Evolutionary conservation across 2,113 vertebrate species (phyloP).

Genomic region (Nematolebias whitei): DNA sequence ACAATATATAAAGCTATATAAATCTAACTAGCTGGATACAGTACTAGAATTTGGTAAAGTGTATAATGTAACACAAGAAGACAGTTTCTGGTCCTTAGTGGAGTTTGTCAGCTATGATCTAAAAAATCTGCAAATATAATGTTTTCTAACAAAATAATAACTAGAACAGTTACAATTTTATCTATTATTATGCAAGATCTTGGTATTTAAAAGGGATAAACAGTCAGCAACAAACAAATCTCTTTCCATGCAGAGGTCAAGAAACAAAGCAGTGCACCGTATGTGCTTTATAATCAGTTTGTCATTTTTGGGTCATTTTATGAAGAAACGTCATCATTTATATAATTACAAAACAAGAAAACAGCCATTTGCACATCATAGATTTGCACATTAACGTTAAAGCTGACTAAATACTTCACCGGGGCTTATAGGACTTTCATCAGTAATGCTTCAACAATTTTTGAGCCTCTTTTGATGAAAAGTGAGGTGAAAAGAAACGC

Average conservation of each 20-base stretch:
- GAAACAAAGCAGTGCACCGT: background rate
- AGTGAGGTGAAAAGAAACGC: background rate
- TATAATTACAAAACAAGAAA: background rate
- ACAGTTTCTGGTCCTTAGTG: too few species aligned
- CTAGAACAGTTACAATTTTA: background rate
- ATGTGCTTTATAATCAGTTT: background rate
- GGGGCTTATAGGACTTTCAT: background rate
- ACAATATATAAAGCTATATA: too few species aligned
- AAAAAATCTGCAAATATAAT: background rate
- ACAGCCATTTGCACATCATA: too few species aligned
- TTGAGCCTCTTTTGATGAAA: background rate
- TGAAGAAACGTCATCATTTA: background rate
- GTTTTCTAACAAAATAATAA: too few species aligned
- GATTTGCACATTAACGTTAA: background rate
- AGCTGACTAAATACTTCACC: background rate
- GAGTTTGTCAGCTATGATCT: too few species aligned
- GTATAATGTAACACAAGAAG: too few species aligned
- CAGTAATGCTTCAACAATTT: background rate
- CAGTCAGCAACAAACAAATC: conserved; percentile 13
- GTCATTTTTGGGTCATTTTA: background rate
- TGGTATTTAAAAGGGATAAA: conserved; percentile 1
- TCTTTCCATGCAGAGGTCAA: background rate
- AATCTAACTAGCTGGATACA: too few species aligned
- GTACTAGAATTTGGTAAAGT: too few species aligned
- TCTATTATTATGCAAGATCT: background rate